Conservation (phyloP, 2,888 invertebrate genomes). For the Pegoplata infirma region DNA sequence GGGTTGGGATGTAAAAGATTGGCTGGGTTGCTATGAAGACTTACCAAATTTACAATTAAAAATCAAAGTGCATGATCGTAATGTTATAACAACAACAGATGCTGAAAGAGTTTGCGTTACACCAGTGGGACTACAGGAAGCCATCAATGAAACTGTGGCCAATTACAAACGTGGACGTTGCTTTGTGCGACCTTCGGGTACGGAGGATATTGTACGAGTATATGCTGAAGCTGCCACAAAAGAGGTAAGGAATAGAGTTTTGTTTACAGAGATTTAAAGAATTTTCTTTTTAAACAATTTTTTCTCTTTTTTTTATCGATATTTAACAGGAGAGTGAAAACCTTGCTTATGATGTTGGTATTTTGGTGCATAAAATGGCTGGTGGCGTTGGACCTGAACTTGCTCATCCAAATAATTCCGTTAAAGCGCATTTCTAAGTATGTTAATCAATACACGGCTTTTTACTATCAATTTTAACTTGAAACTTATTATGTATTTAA, state of each 20-base stretch:
- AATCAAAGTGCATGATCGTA: conserved; percentile 92
- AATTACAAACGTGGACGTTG: conserved; percentile 87
- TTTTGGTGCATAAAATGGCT: conserved; percentile 87
- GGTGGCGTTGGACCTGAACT: conserved; percentile 87
- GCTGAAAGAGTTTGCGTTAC: conserved; percentile 90
- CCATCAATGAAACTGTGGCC: conserved; percentile 85
- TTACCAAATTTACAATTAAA: conserved; percentile 93
- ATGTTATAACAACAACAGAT: conserved; percentile 89
- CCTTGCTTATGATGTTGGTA: conserved; percentile 87
- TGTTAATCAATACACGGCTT: too few relatives aligned
- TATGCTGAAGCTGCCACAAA: conserved; percentile 95
- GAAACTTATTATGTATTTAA: conserved; percentile 12
- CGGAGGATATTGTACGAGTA: conserved; percentile 96
- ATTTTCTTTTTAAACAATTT: not conserved
- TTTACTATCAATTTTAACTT: not conserved
- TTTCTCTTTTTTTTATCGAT: conserved; percentile 1
- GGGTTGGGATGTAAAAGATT: conserved; percentile 88
- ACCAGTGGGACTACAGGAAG: conserved; percentile 90
- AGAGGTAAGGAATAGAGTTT: too few relatives aligned
- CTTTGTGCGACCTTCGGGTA: conserved; percentile 97
- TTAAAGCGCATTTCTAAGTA: conserved; percentile 74
- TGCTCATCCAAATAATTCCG: conserved; percentile 68
- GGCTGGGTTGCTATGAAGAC: conserved; percentile 90
- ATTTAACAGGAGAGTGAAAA: conserved; percentile 83
- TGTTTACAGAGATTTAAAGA: too few relatives aligned